Conservation (phyloP, 2,888 invertebrate species). For the Epicampocera succincta region DNA sequence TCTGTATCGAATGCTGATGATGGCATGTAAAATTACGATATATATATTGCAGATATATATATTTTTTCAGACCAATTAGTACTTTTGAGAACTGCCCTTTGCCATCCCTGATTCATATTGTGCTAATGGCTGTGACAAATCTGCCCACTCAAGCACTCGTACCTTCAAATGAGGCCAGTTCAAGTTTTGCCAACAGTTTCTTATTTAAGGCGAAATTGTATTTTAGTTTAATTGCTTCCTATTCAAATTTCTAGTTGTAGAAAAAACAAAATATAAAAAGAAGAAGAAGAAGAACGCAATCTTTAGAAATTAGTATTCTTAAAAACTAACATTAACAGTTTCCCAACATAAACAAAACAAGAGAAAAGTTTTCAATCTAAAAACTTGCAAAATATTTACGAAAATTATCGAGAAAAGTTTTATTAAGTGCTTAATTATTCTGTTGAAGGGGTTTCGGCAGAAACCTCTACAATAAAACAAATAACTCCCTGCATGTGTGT, state of each 20-base stretch:
- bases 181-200: constrained; percentile 11
- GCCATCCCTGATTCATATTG: too few species aligned
- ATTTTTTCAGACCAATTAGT: too few species aligned
- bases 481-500: neutral
- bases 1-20: too few species aligned
- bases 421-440: constrained; percentile 65
- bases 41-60: too few species aligned
- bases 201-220: constrained; percentile 8
- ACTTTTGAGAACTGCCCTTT: too few species aligned
- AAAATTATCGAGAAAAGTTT: constrained; percentile 64
- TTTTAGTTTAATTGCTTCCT: constrained; percentile 47
- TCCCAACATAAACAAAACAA: constrained; percentile 49
- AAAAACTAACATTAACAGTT: constrained; percentile 53
- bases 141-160: neutral
- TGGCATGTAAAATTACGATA: too few species aligned
- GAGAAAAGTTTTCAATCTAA: constrained; percentile 63
- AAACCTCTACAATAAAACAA: too few species aligned
- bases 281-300: constrained; percentile 30
- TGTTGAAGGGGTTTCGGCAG: constrained; percentile 47
- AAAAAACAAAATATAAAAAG: constrained; percentile 17
- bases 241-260: constrained; percentile 48
- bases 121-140: too few species aligned
- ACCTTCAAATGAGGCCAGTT: neutral
- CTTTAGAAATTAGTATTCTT: constrained; percentile 51
- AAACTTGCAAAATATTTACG: constrained; percentile 65